Evolutionary conservation across 1,140 invertebrate genomes (phyloP), one percentile per base, ranked within the genome.

Genomic region (Pararge aegeria): DNA sequence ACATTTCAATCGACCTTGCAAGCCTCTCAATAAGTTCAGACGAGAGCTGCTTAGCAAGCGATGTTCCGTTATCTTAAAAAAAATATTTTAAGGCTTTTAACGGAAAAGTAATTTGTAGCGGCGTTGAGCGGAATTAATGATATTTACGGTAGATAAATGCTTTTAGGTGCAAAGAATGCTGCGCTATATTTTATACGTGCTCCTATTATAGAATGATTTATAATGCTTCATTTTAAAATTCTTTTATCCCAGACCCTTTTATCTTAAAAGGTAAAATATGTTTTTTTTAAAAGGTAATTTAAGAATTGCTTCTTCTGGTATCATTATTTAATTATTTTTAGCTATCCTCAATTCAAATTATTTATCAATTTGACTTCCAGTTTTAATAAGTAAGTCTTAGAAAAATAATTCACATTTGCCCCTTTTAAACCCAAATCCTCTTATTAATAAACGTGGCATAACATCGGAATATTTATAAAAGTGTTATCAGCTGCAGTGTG

Each of bases 71-170:
- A 15, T 40, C 38, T 40, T 40, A 16, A 40, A 40, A 42, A 42
- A 42, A 0, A 18, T 18, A 42, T 42, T 42, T 42, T 42, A 42
- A 18, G 38, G 38, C 38, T 42, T 42, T 42, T 42, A 42, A 42
- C 13, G 38, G 38, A 9, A 16, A 42, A 42, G 38, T 42, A 42
- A 42, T 42, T 42, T 42, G 16, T 42, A 18, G 38, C 13, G 38
- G 16, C 38, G 38, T 42, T 42, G 38, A 42, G 16, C 5, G 38
- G 38, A 42, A 42, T 42, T 42, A 42, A 42, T 42, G 38, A 42
- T 42, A 42, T 42, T 42, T 42, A 42, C 38, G 13, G 38, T 42
- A 42, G 38, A 42, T 42, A 42, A 42, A 18, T 18, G 38, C 38
- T 42, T 42, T 42, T 34, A 34, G 30, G 30, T 34, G 30, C 38